phyloP scores from a whole-genome alignment of 2,888 invertebrate species.

The Leptogaster cylindrica region DNA sequence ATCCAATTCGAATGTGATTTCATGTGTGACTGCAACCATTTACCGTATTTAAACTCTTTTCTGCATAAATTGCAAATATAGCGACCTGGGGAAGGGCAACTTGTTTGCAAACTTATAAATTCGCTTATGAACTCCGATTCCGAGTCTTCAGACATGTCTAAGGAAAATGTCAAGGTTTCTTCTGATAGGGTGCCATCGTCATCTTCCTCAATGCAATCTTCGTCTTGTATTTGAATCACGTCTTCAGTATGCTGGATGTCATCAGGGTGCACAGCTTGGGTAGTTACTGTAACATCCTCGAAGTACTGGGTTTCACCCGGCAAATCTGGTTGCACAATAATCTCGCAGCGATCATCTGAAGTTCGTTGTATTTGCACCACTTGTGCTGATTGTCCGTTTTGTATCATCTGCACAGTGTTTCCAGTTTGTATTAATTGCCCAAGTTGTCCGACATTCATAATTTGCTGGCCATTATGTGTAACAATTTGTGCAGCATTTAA shows the following conservation, averaged over 20 bases:
- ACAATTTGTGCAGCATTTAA: conserved; percentile 60
- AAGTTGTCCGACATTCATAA: conserved; percentile 54
- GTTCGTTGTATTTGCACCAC: conserved; percentile 52
- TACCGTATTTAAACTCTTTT: conserved; percentile 69
- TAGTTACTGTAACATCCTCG: conserved; percentile 54
- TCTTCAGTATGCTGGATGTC: conserved; percentile 19
- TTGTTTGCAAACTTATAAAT: conserved; percentile 63
- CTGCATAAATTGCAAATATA: conserved; percentile 70
- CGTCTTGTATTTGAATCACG: conserved; percentile 44
- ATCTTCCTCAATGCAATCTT: conserved; percentile 52
- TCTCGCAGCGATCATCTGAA: conserved; percentile 51
- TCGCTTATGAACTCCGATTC: conserved; percentile 55
- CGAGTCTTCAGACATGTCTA: conserved; percentile 48
- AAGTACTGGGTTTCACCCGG: conserved; percentile 57
- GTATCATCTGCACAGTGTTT: conserved; percentile 60
- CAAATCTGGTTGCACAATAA: conserved; percentile 56
- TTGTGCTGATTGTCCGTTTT: conserved; percentile 56
- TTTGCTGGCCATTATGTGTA: conserved; percentile 56
- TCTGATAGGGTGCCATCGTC: conserved; percentile 49
- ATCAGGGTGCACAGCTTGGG: conserved; percentile 43
- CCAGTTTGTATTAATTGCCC: conserved; percentile 53
- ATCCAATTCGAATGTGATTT: conserved; percentile 70
- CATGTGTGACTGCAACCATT: conserved; percentile 70
- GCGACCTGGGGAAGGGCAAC: conserved; percentile 66
- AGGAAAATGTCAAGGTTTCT: conserved; percentile 48